Base-by-base conservation (phyloP, 2,797 vertebrate species). In the Cossypha polioptera region DNA sequence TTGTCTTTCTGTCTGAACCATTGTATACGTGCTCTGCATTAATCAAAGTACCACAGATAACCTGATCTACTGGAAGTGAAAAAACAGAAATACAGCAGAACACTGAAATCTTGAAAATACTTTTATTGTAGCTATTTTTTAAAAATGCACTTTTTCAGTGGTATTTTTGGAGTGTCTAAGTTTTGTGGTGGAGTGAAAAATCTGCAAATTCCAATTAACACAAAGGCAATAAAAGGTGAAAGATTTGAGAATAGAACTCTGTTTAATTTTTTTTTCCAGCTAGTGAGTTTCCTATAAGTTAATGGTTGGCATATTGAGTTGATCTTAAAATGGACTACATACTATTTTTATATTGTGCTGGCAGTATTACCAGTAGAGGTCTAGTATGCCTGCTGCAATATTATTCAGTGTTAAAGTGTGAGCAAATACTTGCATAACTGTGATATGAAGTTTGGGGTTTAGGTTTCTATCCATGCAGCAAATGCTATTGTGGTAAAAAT, bases 401-500 rank as follows among this genome's bases (percentile, higher is more conserved):
- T 96, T 90, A 94, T 94, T 93, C 95, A 92, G 74, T 81, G 86
- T 95, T 93, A 90, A 97, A 96, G 86, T 86, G 94, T 95, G 92
- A 97, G 88, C 91, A 96, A 93, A 96, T 95, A 93, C 96, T 96
- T 93, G 78, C 86, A 66, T 93, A 96, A 92, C 81, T 95, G 95
- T 93, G 89, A 97, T 96, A 62, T 86, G 75, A 92, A 95, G 81
- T 92, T 96, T 95, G 91, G 47, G 43, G 6, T 72, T 94, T 94
- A 80, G 81, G 40, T 96, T 94, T 91, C 82, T 94, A 59, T 63
- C 58, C 82, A 88, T 94, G 76, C 40, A 92, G 81, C 54, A 93
- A 95, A 96, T 83, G 81, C 72, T 86, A 96, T 82, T 96, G 54
- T 90, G 81, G 58, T 83, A 90, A 91, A 96, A 89, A 80, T 91